Base-by-base conservation (phyloP, 2,888 invertebrate genomes). In the Heliconius erato region DNA sequence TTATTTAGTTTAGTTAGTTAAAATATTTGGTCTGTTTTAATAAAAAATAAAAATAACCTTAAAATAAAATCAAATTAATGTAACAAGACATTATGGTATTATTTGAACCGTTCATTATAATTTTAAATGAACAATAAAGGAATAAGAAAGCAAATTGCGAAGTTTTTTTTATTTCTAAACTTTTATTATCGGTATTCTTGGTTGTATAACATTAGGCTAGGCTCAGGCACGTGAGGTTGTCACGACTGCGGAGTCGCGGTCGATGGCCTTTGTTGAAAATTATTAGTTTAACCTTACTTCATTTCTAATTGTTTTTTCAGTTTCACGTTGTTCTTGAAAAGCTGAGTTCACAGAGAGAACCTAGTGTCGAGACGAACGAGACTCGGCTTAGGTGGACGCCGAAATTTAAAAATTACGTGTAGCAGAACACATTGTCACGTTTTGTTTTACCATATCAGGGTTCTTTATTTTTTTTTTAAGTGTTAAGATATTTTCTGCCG, bases 191-290 rank as follows among this genome's bases (percentile, higher is more conserved):
- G 85, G 83, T 85, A 86, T 86, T 86, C 84, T 83, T 82, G 84
- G 85, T 82, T 83, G 84, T 86, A 83, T 87, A 84, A 87, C 88
- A 90, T 88, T 87, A 67, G 67, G 16, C 44, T 67, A 86, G 86
- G 85, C 83, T 83, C 79, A 82, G 82, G 83, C 90, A 90, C 89
- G 89, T 85, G 81, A 89, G 65, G 84, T 81, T 83, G 85, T 85
- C 88, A 88, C 89, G 89, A 88, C 85, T 80, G 80, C 81, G 81
- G 85, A 83, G 74, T 80, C 83, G 74, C 82, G 89, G 88, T 87
- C 87, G 86, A 86, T 86, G 87, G 85, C 86, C 86, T 83, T 84
- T 65, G 69, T 77, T 81, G 63, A 72, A 82, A 84, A 82, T 74
- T 79, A 77, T 76, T 72, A 67, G 28, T 80, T 67, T 49, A 77